A percentile compares a stretch with the other conserved stretches of the same genome.
Evolutionary conservation across 1,140 invertebrate genomes (phyloP).

Genomic region (Nephotettix cincticeps): DNA sequence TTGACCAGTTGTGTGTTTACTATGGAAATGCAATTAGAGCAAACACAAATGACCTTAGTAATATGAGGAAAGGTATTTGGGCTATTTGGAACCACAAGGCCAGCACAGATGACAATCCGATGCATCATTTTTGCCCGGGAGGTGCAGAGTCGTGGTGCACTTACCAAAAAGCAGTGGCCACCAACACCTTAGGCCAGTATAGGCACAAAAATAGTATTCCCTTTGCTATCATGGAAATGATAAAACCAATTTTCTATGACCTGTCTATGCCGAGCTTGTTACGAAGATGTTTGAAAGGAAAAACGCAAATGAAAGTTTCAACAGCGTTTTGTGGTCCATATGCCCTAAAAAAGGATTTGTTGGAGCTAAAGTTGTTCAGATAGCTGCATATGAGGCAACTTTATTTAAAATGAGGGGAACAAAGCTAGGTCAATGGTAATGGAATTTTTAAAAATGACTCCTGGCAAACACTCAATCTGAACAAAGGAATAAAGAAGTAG

Average conservation of each 20-base stretch:
- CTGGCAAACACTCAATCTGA: too few relatives aligned
- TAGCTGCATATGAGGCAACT: too few relatives aligned
- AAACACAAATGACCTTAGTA: not conserved
- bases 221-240: not conserved
- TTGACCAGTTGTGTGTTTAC: not conserved
- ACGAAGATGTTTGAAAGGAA: not conserved
- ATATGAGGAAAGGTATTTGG: not conserved
- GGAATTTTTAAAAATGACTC: too few relatives aligned
- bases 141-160: not conserved
- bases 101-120: not conserved
- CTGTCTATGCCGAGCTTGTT: not conserved
- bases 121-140: not conserved
- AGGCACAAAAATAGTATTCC: not conserved
- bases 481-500: too few relatives aligned
- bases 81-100: not conserved
- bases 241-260: not conserved
- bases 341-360: not conserved
- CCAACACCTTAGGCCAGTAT: not conserved
- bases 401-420: too few relatives aligned
- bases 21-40: not conserved
- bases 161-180: not conserved
- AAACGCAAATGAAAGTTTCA: constrained; percentile 24
- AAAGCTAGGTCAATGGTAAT: too few relatives aligned
- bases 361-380: too few relatives aligned
- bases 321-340: constrained; percentile 9